Conservation (phyloP, 2,797 vertebrate genomes). For the Melanotaenia pygmaea region DNA sequence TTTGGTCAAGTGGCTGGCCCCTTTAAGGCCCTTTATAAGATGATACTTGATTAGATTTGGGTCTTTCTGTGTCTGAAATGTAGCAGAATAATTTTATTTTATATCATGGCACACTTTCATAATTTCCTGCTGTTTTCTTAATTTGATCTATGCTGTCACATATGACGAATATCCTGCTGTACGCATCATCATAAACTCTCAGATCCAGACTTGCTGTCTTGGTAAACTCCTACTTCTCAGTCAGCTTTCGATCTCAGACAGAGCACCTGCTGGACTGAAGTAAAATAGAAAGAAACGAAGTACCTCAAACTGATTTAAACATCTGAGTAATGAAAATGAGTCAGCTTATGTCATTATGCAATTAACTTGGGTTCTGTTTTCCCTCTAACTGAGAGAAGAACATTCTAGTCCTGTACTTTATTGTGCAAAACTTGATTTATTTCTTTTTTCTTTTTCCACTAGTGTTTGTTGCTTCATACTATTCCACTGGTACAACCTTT, state of each 20-base stretch:
- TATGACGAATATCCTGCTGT: slow-evolving; percentile 11
- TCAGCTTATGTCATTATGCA: slow-evolving; percentile 63
- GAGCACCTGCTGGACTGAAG: slow-evolving; percentile 54
- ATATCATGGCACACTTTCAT: background rate
- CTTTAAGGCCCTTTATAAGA: slow-evolving; percentile 9
- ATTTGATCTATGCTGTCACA: slow-evolving; percentile 25
- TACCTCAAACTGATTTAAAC: slow-evolving; percentile 63
- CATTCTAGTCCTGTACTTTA: slow-evolving; percentile 51
- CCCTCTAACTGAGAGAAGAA: slow-evolving; percentile 66
- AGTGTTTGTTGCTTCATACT: slow-evolving; percentile 25
- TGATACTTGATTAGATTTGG: slow-evolving; percentile 9
- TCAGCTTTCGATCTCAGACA: slow-evolving; percentile 53
- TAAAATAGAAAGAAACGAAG: slow-evolving; percentile 36
- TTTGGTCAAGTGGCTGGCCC: slow-evolving; percentile 57
- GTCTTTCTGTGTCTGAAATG: background rate
- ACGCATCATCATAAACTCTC: slow-evolving; percentile 22
- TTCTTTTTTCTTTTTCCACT: slow-evolving; percentile 26
- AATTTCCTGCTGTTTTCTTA: slow-evolving; percentile 13
- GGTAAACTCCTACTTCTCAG: slow-evolving; percentile 31
- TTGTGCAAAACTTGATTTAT: slow-evolving; percentile 46
- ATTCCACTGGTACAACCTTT: no score
- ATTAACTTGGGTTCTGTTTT: slow-evolving; percentile 68
- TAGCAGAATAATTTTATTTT: background rate
- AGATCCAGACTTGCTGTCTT: slow-evolving; percentile 25
- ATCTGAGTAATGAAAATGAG: slow-evolving; percentile 71